These are phyloP conservation scores for Petrocephalus sullivani DNA, from an alignment of 2,797 vertebrate species.

Conservation along the genomic window DNA sequence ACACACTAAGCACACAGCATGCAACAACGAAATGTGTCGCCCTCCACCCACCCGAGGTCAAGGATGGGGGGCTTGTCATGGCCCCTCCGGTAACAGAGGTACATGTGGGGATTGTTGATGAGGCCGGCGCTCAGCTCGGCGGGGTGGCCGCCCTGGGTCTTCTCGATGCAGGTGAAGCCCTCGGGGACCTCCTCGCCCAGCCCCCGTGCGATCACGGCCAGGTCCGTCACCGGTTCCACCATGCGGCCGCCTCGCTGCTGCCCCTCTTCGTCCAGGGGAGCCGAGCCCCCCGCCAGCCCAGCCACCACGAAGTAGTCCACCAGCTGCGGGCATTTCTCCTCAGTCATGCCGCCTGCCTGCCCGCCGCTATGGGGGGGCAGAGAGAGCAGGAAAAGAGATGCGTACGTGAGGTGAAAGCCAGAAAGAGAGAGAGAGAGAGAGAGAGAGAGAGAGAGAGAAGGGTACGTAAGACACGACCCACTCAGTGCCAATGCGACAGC, in stretches of 20 bases:
- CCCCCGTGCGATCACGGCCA: constrained; percentile 79
- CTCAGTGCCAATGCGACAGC: background rate
- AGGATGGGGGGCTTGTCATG: constrained; percentile 80
- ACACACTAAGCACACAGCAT: too few relatives aligned
- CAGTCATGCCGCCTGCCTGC: constrained; percentile 72
- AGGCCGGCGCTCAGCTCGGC: constrained; percentile 83
- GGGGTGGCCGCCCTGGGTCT: constrained; percentile 72
- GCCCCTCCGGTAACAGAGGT: constrained; percentile 83
- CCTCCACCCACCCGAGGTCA: constrained; percentile 74
- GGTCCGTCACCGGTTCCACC: constrained; percentile 77
- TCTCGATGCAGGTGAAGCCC: constrained; percentile 91
- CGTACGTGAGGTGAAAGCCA: background rate
- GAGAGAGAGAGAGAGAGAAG: background rate
- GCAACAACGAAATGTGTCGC: too few relatives aligned
- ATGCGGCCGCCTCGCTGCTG: constrained; percentile 60
- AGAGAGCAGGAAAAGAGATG: background rate
- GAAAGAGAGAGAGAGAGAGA: background rate
- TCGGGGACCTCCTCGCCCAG: constrained; percentile 87
- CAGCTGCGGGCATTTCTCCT: constrained; percentile 87
- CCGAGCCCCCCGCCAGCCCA: constrained; percentile 63
- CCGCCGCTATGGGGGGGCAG: constrained; percentile 46
- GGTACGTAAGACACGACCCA: background rate
- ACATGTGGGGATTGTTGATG: constrained; percentile 85
- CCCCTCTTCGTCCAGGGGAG: constrained; percentile 68
- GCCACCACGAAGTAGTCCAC: constrained; percentile 95